Conservation (phyloP, 2,797 vertebrate species). For the Nothura maculosa region DNA sequence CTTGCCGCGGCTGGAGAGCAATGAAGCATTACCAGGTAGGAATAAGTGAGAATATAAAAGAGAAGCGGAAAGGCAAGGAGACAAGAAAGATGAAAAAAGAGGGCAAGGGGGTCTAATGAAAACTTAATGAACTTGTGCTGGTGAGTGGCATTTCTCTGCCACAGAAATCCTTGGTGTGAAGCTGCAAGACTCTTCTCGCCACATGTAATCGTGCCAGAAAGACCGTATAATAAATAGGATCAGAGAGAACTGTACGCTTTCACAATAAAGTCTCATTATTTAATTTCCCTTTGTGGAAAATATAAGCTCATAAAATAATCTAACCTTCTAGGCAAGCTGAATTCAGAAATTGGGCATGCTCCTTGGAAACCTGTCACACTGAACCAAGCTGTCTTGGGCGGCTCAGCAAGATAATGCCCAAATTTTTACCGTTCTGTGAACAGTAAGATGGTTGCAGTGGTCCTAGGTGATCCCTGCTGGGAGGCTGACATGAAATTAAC, state of each 20-base stretch:
- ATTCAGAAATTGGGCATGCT: neutral
- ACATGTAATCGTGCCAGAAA: neutral
- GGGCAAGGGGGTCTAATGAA: constrained; percentile 61
- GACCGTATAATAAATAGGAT: neutral
- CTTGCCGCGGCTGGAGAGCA: neutral
- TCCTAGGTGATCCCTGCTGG: constrained; percentile 22
- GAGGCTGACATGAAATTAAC: constrained; percentile 62
- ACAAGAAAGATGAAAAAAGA: constrained; percentile 68
- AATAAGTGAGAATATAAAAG: constrained; percentile 54
- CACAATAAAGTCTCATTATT: neutral
- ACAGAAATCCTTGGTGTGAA: constrained; percentile 33
- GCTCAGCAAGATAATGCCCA: neutral
- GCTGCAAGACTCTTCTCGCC: neutral
- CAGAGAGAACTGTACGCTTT: constrained; percentile 10
- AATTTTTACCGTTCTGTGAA: neutral
- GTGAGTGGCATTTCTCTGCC: constrained; percentile 36
- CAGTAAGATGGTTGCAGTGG: neutral
- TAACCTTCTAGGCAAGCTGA: neutral
- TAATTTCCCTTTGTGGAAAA: constrained; percentile 11
- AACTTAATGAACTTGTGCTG: constrained; percentile 56
- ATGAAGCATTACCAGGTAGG: constrained; percentile 21
- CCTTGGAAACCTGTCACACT: accelerated
- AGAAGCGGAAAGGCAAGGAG: neutral
- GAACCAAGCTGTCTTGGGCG: accelerated
- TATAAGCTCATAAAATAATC: neutral